Evolutionary conservation across 2,888 invertebrate species (phyloP).

Genomic region (Seira sanloemensis): DNA sequence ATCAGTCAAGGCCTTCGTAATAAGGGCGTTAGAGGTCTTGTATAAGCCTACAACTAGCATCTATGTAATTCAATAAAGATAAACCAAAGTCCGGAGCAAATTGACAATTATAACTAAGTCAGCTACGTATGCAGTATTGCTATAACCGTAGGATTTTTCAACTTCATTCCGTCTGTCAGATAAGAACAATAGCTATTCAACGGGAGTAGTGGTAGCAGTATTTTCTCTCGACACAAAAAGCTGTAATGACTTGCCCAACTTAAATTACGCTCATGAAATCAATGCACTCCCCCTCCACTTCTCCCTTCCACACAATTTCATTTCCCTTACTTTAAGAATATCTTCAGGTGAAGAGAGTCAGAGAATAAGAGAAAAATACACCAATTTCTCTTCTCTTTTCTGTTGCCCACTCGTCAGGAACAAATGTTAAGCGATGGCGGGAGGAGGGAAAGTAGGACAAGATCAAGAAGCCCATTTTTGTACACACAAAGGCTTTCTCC

Average conservation of each 20-base stretch:
- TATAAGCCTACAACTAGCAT: too few species aligned
- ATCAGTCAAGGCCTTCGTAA: too few species aligned
- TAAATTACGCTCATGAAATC: constrained; percentile 52
- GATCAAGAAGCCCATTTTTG: constrained; percentile 58
- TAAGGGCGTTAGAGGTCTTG: too few species aligned
- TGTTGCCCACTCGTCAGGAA: constrained; percentile 20
- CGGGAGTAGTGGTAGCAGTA: too few species aligned
- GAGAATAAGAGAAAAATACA: too few species aligned
- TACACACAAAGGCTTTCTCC: too few species aligned
- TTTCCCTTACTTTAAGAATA: neutral
- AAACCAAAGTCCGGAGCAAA: too few species aligned
- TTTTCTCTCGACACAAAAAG: constrained; percentile 15
- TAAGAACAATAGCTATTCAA: neutral
- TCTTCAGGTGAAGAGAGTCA: neutral
- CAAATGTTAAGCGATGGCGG: neutral
- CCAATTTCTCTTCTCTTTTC: constrained; percentile 25
- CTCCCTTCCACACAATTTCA: constrained; percentile 45
- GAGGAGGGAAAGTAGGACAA: constrained; percentile 55
- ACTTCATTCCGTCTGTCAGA: constrained; percentile 29
- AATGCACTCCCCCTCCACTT: constrained; percentile 44
- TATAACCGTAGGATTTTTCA: too few species aligned
- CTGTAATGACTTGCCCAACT: constrained; percentile 56
- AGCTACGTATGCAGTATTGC: too few species aligned
- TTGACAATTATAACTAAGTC: too few species aligned
- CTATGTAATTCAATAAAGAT: too few species aligned